These are phyloP conservation scores for Prosapia bicincta DNA, from an alignment of 2,888 invertebrate species.

Conservation along the genomic window DNA sequence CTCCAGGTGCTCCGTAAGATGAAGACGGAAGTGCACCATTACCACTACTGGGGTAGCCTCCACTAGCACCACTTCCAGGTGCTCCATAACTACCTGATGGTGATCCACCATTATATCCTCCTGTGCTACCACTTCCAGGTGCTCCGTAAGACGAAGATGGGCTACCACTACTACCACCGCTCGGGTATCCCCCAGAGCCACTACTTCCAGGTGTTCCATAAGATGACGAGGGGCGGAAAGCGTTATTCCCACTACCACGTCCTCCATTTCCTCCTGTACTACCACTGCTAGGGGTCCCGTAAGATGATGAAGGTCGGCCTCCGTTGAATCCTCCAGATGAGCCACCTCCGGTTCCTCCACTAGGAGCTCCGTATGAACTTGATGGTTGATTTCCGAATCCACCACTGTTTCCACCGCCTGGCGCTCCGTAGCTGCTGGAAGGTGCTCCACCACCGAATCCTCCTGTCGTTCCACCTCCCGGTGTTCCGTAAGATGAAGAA, in stretches of 20 bases:
- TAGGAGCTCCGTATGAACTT: constrained; percentile 6
- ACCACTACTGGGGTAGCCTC: constrained; percentile 4
- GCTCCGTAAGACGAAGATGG: constrained; percentile 14
- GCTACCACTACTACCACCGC: background rate
- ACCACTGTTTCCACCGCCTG: constrained; percentile 11
- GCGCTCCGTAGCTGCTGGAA: constrained; percentile 5
- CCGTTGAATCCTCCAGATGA: constrained; percentile 4
- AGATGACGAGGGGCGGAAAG: background rate
- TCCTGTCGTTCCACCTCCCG: background rate
- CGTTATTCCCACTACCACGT: constrained; percentile 5
- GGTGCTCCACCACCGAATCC: constrained; percentile 1
- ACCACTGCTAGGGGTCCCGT: background rate
- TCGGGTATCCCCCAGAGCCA: background rate
- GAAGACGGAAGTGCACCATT: constrained; percentile 3
- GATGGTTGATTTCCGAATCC: constrained; percentile 14
- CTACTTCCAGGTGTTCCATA: background rate
- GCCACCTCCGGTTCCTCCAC: background rate
- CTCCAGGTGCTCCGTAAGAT: constrained; percentile 13
- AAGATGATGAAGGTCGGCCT: background rate
- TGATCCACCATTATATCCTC: constrained; percentile 1
- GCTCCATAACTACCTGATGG: constrained; percentile 12
- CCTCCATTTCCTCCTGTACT: constrained; percentile 15
- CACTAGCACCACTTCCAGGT: background rate
- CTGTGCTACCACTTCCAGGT: constrained; percentile 13
- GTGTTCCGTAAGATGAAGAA: background rate